These are phyloP conservation scores for Piscicola geometra DNA, from an alignment of 2,888 invertebrate species.

Conservation along the genomic window DNA sequence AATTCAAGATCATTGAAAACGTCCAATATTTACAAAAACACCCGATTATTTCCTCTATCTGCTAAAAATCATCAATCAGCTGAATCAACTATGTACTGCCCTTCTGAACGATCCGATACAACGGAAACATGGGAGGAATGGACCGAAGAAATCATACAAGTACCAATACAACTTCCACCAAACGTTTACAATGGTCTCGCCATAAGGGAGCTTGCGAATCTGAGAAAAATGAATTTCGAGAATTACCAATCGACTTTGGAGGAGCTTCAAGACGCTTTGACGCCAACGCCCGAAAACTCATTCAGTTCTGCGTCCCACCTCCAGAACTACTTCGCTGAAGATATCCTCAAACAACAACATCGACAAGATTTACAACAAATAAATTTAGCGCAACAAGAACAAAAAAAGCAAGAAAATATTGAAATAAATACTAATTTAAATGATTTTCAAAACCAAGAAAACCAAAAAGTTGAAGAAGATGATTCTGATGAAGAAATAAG, in stretches of 20 bases:
- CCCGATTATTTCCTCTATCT: background rate
- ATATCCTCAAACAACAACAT: background rate
- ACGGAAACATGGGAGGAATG: conserved; percentile 29
- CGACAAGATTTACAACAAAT: background rate
- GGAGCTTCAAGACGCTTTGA: background rate
- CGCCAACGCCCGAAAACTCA: too few species aligned
- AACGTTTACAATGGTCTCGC: background rate
- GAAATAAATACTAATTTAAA: too few species aligned
- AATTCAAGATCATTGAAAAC: background rate
- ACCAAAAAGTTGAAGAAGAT: background rate
- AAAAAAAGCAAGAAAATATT: background rate
- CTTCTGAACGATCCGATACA: conserved; percentile 1
- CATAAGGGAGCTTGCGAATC: too few species aligned
- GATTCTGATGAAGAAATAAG: background rate
- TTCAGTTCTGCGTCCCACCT: too few species aligned
- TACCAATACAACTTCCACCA: background rate
- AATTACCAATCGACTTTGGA: too few species aligned
- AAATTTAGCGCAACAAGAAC: too few species aligned
- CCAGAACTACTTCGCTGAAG: too few species aligned
- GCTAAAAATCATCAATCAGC: background rate
- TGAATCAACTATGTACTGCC: conserved; percentile 23
- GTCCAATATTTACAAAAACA: background rate
- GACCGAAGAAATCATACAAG: conserved; percentile 21
- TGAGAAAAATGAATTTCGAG: too few species aligned
- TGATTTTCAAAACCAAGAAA: too few species aligned